Conservation (phyloP, 2,888 invertebrate species). For the Homarus gammarus region DNA sequence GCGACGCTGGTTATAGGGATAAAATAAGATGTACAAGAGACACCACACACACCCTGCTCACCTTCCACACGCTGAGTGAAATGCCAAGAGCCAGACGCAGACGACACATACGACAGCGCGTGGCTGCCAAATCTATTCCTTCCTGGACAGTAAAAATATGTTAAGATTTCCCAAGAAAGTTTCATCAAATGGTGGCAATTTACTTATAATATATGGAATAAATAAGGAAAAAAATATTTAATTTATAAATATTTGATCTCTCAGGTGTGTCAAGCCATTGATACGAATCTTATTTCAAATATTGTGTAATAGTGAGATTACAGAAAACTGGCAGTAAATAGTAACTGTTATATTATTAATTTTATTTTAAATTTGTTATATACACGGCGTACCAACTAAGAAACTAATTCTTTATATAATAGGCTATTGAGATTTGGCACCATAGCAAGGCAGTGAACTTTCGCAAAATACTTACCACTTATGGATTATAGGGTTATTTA, state of each 20-base stretch:
- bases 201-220: too few species aligned
- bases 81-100: constrained; percentile 30
- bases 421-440: constrained; percentile 27
- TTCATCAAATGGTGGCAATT: too few species aligned
- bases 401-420: not conserved
- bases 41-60: constrained; percentile 13
- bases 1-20: not conserved
- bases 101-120: constrained; percentile 41
- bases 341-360: too few species aligned
- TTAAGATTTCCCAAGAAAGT: not conserved
- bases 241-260: too few species aligned
- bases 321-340: too few species aligned
- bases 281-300: too few species aligned
- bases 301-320: too few species aligned
- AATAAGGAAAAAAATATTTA: too few species aligned
- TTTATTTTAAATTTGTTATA: too few species aligned
- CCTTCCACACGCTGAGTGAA: constrained; percentile 68
- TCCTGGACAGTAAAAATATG: not conserved
- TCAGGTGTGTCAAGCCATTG: too few species aligned
- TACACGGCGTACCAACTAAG: too few species aligned
- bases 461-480: not conserved
- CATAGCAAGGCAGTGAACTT: constrained; percentile 50
- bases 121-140: constrained; percentile 3
- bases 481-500: not conserved
- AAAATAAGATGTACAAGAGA: not conserved